Evolutionary conservation across 35 echinoderm and acorn worm genomes (phyloP).

Genomic region (Ptychodera flava): DNA sequence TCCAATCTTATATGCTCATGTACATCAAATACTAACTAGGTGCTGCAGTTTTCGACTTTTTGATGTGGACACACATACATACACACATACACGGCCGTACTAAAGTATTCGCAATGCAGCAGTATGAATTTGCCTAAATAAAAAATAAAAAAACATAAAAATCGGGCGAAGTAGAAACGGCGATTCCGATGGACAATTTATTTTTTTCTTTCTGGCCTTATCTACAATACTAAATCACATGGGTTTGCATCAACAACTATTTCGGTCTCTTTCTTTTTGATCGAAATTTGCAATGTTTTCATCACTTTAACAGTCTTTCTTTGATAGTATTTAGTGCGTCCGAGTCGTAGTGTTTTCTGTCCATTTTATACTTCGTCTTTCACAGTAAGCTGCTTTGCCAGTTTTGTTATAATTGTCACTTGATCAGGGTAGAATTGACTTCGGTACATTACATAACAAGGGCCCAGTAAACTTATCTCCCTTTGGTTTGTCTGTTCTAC

Average conservation of each 20-base stretch:
- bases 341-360: constrained; percentile 2
- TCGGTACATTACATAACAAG: constrained; percentile 55
- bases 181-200: constrained; percentile 6
- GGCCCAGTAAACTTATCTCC: constrained; percentile 28
- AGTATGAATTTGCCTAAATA: no score
- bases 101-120: no score
- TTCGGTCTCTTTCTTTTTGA: constrained; percentile 25
- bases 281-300: constrained; percentile 50
- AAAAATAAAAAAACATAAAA: no score
- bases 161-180: no score
- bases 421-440: constrained; percentile 35
- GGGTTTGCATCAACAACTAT: constrained; percentile 61
- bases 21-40: no score
- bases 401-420: constrained; percentile 21
- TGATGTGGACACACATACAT: no score
- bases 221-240: constrained; percentile 38
- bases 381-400: constrained; percentile 30
- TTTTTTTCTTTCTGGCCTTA: no score
- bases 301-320: not conserved
- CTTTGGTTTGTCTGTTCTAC: not conserved
- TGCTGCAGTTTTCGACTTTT: no score
- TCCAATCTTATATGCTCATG: no score
- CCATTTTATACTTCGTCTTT: constrained; percentile 21
- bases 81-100: no score
- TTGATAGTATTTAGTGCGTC: constrained; percentile 20